Base-by-base conservation (phyloP, 2,797 vertebrate species). In the Delichon dasypus region DNA sequence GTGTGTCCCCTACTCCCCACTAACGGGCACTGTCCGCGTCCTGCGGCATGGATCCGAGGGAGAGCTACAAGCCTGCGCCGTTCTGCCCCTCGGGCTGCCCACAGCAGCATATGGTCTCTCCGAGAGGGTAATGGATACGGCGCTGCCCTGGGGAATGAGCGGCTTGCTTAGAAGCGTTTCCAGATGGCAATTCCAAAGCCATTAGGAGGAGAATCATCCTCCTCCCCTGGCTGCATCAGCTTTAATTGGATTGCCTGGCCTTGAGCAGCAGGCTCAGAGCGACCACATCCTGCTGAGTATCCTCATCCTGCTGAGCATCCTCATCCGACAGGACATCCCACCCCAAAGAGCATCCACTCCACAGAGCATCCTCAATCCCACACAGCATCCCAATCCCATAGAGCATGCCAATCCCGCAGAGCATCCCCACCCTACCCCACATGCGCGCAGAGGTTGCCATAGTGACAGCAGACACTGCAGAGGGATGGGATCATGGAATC, bases 1-100 rank as follows among this genome's bases (percentile, higher is more conserved):
- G 4, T 3, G 1, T 22, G 16, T 8, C 7, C 21, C 9, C 19
- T 20, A 0, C 23, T 0, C 15, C 16, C 23, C 3, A 0, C 9
- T 1, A 2, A 3, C 7, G 4, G 26, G 30, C 3, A 0, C 45
- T 19, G 25, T 2, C 34, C 30, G 16, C 22, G 4, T 45, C 25
- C 44, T 30, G 51, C 9, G 16, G 2, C 22, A 7, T 12, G 6
- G 2, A 1, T 1, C 5, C 5, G 5, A 32, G 16, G 25, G 23
- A 48, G 32, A 20, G 10, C 21, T 11, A 2, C 61, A 38, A 5
- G 4, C 5, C 22, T 4, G 4, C 29, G 4, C 23, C 14, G 14
- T 3, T 38, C 5, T 3, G 44, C 15, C 19, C 15, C 21, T 67
- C n/a, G 7, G 1, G 7, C 57, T 75, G 30, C 57, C 6, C 7